Percentiles rank a stretch among this genome's conserved stretches.
These are phyloP conservation scores for Nannoperca australis DNA, from an alignment of 2,797 vertebrate genomes.

Conservation along the genomic window DNA sequence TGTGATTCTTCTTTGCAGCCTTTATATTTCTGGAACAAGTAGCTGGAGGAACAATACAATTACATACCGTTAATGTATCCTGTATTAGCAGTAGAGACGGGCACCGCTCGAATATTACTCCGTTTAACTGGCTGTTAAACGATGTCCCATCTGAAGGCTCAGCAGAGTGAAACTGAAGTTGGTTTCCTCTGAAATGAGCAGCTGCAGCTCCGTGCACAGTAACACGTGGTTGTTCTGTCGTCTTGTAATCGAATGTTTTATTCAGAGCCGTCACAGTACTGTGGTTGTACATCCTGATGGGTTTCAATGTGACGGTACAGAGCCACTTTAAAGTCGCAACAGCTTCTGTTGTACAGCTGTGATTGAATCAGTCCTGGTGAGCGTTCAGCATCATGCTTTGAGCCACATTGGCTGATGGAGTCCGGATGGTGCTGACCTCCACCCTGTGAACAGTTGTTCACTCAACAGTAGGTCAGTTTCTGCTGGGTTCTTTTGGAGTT, in stretches of 20 bases:
- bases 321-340: not conserved
- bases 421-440: not conserved
- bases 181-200: not conserved
- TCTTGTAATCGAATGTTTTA: conserved; percentile 5
- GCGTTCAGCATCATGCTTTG: not conserved
- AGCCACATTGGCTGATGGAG: conserved; percentile 33
- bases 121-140: not conserved
- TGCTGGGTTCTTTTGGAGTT: not conserved
- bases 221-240: conserved; percentile 8
- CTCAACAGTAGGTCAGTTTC: conserved; percentile 1
- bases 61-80: conserved; percentile 1
- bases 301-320: not conserved
- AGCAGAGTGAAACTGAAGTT: conserved; percentile 11
- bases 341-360: conserved; percentile 17
- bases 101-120: not conserved
- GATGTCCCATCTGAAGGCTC: not conserved
- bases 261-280: conserved; percentile 21
- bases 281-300: conserved; percentile 1
- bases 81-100: not conserved
- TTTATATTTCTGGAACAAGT: not conserved
- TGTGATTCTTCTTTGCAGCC: not conserved
- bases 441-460: not conserved
- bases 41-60: not conserved
- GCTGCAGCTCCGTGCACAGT: conserved; percentile 19
- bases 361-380: not conserved